Evolutionary conservation across 2,797 vertebrate genomes (phyloP).

Genomic region (Dromococcyx pavoninus): DNA sequence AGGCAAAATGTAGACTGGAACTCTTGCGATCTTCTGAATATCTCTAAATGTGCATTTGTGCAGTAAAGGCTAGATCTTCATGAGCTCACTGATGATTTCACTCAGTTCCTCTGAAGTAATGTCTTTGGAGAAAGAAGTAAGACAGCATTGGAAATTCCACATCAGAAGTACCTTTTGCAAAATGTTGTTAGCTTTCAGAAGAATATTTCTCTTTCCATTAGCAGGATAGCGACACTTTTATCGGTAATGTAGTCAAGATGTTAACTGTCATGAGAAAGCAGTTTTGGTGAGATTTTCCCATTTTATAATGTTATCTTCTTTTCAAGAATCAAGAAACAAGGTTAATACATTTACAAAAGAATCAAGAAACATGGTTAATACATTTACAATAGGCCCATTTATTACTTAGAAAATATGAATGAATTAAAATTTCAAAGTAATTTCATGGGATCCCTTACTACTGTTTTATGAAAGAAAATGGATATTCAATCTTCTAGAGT

Average conservation of each 20-base stretch:
- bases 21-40: not conserved
- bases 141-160: not conserved
- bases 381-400: not conserved
- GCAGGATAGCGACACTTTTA: not conserved
- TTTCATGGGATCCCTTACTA: not conserved
- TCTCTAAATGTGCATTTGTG: not conserved
- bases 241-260: not conserved
- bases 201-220: not conserved
- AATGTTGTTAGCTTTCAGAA: not conserved
- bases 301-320: not conserved
- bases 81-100: not conserved
- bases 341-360: not conserved
- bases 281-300: not conserved
- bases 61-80: not conserved
- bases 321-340: not conserved
- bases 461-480: not conserved
- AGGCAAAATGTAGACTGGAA: not conserved
- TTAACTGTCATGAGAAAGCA: not conserved
- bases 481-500: not conserved
- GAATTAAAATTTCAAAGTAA: not conserved
- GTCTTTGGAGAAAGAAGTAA: not conserved
- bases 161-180: not conserved
- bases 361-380: not conserved
- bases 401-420: not conserved
- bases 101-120: not conserved